Base-by-base conservation (phyloP, 1,140 invertebrate species). In the Zaprionus africanus region DNA sequence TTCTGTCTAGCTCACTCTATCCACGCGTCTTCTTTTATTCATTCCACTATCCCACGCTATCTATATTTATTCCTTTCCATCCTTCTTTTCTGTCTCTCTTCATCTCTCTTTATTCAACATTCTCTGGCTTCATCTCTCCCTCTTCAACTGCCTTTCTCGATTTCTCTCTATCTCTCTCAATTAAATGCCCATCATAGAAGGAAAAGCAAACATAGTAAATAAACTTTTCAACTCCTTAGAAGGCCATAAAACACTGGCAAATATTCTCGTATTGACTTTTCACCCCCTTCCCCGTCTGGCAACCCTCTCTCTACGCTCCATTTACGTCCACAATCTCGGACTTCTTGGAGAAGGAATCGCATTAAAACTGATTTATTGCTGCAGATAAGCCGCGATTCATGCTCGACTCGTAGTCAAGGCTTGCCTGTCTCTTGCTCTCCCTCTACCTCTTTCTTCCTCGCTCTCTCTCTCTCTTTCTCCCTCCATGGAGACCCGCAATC, bases 301-400 rank as follows among this genome's bases (percentile, higher is more conserved):
- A 36, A 38, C 41, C 41, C 41, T 17, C n/a, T n/a, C 41, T 46
- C 6, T n/a, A 9, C 7, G n/a, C 41, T 17, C 41, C 3, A 28
- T 49, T 38, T 66, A 58, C 41, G 46, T 34, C 66, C n/a, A 17
- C 41, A 46, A 46, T 46, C 41, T 46, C 41, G 41, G 66, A 57
- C 51, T 57, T 41, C 60, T 36, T 22, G 28, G 46, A 43, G 13
- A 46, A 57, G 67, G 24, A 58, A 62, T 71, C 67, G 83, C 78
- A 88, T 90, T 88, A 88, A 88, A 88, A 77, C 85, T 90, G 85
- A 88, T 88, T 88, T 88, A 88, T 88, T 90, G 76, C 69, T 72
- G 71, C 75, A 88, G 84, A 88, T 90, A 88, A 88, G 70, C 79
- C 83, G 81, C 81, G 72, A 84, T 88, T 88, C 88, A 88, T 88